Percentiles rank a stretch among this genome's conserved stretches.
These are phyloP conservation scores for Lepus timidus DNA, from an alignment of 2,113 vertebrate species.

Conservation along the genomic window DNA sequence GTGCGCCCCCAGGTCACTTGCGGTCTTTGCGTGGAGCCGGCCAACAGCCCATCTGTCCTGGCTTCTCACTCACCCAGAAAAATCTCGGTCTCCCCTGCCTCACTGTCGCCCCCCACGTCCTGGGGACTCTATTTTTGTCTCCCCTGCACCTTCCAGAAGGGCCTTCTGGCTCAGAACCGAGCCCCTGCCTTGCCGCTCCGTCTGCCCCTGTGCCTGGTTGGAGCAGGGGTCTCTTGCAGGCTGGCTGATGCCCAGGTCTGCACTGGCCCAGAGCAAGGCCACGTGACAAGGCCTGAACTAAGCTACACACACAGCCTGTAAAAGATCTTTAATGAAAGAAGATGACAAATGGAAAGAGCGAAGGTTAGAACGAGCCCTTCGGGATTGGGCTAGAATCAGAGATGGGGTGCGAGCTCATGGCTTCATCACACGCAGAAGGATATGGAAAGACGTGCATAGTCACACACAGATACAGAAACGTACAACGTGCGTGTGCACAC, in stretches of 20 bases:
- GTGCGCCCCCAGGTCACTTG: background rate
- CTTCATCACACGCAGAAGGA: background rate
- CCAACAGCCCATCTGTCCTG: slow-evolving; percentile 67
- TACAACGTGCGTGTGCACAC: background rate
- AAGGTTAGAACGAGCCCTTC: background rate
- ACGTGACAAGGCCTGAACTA: background rate
- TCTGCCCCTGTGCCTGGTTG: slow-evolving; percentile 40
- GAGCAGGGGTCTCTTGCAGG: background rate
- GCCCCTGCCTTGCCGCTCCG: background rate
- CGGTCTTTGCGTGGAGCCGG: slow-evolving; percentile 15
- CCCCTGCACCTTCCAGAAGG: slow-evolving; percentile 59
- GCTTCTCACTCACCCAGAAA: slow-evolving; percentile 51
- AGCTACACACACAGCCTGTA: background rate
- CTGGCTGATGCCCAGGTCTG: background rate
- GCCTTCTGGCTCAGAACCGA: slow-evolving; percentile 29
- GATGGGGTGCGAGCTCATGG: background rate
- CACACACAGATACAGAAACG: background rate
- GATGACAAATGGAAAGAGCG: background rate
- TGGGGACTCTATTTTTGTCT: slow-evolving; percentile 12
- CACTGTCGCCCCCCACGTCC: background rate
- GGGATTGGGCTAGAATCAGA: background rate
- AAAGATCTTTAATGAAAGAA: background rate
- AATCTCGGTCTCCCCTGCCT: background rate
- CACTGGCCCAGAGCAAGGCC: background rate
- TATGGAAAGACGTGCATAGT: background rate